A percentile compares a stretch with the other conserved stretches of the same genome.
Evolutionary conservation across 2,888 invertebrate species (phyloP).

Genomic region (Drosophila recens): DNA sequence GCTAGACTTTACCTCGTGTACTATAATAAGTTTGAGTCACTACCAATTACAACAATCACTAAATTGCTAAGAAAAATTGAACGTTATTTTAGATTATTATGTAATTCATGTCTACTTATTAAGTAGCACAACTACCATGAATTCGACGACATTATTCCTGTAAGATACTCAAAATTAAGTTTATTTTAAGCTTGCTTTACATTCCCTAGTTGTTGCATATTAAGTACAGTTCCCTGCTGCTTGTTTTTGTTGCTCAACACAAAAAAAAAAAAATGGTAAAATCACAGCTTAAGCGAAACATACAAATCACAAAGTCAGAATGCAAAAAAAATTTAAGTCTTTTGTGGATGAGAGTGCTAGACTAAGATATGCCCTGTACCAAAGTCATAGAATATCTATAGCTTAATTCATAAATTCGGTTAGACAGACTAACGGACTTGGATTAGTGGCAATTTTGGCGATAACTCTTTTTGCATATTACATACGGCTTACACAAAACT

Average conservation of each 20-base stretch:
- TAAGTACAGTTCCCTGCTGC: slow-evolving; percentile 29
- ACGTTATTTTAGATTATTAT: no score
- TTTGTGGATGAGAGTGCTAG: neutral
- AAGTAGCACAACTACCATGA: no score
- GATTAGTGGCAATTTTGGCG: neutral
- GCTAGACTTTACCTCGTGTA: no score
- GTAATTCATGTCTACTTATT: no score
- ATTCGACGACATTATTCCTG: neutral
- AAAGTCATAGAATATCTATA: neutral
- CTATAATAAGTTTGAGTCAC: neutral
- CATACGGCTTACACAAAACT: neutral
- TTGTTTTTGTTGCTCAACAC: slow-evolving; percentile 38
- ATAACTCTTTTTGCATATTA: neutral
- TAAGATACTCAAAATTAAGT: neutral
- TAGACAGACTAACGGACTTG: neutral
- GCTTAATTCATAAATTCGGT: neutral
- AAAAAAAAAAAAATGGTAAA: slow-evolving; percentile 44
- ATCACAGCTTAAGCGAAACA: slow-evolving; percentile 27
- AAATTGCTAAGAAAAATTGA: neutral
- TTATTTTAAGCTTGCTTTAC: slow-evolving; percentile 12
- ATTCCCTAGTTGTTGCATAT: slow-evolving; percentile 36
- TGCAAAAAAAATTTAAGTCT: slow-evolving; percentile 6
- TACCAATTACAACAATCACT: neutral
- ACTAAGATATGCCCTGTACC: slow-evolving; percentile 10
- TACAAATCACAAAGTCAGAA: slow-evolving; percentile 41